phyloP scores from a whole-genome alignment of 1,140 invertebrate species.

The Pseudomyrmex pallidus region DNA sequence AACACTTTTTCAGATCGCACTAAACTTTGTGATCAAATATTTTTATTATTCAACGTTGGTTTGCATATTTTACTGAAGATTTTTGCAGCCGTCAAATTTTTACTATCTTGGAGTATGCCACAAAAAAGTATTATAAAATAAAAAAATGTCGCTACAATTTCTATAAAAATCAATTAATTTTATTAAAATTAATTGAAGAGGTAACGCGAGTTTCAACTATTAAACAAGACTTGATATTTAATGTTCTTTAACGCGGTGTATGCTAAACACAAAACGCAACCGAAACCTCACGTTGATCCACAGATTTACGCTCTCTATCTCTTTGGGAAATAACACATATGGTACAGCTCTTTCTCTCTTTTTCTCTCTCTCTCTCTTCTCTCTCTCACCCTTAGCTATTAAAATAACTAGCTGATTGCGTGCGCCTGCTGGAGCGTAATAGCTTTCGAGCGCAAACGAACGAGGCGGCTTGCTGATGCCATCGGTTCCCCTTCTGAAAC shows the following conservation, averaged over 20 bases:
- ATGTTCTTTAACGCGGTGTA: not conserved
- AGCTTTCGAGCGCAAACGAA: constrained; percentile 34
- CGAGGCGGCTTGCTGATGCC: constrained; percentile 32
- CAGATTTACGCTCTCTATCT: constrained; percentile 46
- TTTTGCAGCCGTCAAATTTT: too few relatives aligned
- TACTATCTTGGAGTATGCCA: too few relatives aligned
- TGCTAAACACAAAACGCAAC: not conserved
- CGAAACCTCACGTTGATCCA: constrained; percentile 27
- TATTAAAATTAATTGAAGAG: too few relatives aligned
- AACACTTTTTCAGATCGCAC: not conserved
- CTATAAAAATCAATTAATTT: too few relatives aligned
- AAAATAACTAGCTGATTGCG: constrained; percentile 74
- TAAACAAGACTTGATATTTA: too few relatives aligned
- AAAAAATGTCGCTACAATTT: too few relatives aligned
- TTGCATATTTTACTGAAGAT: too few relatives aligned
- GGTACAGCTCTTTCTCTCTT: constrained; percentile 17
- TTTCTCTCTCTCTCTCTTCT: not conserved
- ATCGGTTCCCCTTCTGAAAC: constrained; percentile 45
- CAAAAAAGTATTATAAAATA: too few relatives aligned
- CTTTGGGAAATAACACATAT: constrained; percentile 65
- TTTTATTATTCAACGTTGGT: not conserved
- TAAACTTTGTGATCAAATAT: not conserved
- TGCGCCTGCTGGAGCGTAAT: constrained; percentile 54
- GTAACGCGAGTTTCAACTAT: too few relatives aligned
- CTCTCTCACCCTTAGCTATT: constrained; percentile 41